Conservation (phyloP, 2,797 vertebrate species). For the Diplodus puntazzo region DNA sequence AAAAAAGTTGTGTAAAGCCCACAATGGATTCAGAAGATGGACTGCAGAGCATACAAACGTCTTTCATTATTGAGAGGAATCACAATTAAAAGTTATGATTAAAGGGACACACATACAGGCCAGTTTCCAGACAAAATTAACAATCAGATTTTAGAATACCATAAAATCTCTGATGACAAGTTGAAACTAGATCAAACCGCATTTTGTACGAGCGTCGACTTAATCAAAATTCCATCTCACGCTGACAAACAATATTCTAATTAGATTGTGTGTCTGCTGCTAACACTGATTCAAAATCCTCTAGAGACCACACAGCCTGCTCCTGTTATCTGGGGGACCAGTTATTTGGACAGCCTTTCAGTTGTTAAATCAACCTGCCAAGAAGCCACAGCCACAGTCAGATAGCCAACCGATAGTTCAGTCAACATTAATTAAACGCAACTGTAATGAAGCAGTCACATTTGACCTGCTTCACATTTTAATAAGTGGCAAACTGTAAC, state of each 20-base stretch:
- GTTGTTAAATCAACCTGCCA: conserved; percentile 47
- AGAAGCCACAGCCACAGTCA: conserved; percentile 43
- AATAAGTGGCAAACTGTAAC: conserved; percentile 6
- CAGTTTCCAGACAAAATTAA: conserved; percentile 27
- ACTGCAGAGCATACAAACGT: background rate
- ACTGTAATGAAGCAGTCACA: conserved; percentile 20
- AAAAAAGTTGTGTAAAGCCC: too few relatives aligned
- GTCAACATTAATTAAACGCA: conserved; percentile 24
- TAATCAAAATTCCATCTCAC: conserved; percentile 66
- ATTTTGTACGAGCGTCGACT: conserved; percentile 64
- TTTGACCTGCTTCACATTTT: conserved; percentile 36
- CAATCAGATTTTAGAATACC: conserved; percentile 30
- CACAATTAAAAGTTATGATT: conserved; percentile 4
- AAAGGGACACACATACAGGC: conserved; percentile 21
- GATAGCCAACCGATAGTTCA: conserved; percentile 27
- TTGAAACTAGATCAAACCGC: conserved; percentile 72
- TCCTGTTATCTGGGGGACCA: conserved; percentile 53
- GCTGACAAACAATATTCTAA: conserved; percentile 72
- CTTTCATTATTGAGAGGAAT: background rate
- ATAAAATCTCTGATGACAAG: conserved; percentile 44
- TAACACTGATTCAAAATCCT: conserved; percentile 52
- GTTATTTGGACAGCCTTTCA: conserved; percentile 64
- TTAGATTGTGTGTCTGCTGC: conserved; percentile 59
- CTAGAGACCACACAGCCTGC: conserved; percentile 51
- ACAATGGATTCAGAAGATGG: background rate